Percentiles rank a stretch among this genome's conserved stretches.
phyloP scores from a whole-genome alignment of 1,140 invertebrate species.

The Brachionus rubens region DNA sequence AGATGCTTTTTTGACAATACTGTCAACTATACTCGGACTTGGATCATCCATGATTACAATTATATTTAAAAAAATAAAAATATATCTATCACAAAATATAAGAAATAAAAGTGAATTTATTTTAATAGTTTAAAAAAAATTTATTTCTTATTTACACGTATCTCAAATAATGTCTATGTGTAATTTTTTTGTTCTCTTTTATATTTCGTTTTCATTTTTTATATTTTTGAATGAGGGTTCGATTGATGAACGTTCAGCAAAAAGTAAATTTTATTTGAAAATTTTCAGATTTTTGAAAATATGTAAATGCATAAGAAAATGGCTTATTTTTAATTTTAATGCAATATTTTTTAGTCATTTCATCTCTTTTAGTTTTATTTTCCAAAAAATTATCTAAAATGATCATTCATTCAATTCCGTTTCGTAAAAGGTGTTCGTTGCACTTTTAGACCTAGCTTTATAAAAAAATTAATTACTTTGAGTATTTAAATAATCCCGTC shows the following conservation, averaged over 20 bases:
- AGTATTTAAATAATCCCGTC: no score
- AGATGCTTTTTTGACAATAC: slow-evolving; percentile 3
- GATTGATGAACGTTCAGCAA: slow-evolving; percentile 16
- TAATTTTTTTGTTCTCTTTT: slow-evolving; percentile 22
- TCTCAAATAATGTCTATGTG: slow-evolving; percentile 38
- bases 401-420: no score
- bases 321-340: neutral
- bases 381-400: no score
- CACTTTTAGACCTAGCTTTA: no score
- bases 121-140: no score
- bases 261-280: neutral
- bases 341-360: no score
- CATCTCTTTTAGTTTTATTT: no score
- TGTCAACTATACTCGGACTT: neutral
- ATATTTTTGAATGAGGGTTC: neutral
- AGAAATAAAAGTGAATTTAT: no score
- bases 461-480: no score
- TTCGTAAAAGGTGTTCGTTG: no score
- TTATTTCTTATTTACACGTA: slow-evolving; percentile 23
- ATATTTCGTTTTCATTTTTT: neutral
- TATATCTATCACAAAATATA: no score
- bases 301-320: slow-evolving; percentile 5
- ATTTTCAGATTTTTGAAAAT: neutral
- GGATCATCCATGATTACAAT: neutral
- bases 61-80: neutral